These are phyloP conservation scores for Aporophyla nigra DNA, from an alignment of 2,888 invertebrate species.

Conservation along the genomic window DNA sequence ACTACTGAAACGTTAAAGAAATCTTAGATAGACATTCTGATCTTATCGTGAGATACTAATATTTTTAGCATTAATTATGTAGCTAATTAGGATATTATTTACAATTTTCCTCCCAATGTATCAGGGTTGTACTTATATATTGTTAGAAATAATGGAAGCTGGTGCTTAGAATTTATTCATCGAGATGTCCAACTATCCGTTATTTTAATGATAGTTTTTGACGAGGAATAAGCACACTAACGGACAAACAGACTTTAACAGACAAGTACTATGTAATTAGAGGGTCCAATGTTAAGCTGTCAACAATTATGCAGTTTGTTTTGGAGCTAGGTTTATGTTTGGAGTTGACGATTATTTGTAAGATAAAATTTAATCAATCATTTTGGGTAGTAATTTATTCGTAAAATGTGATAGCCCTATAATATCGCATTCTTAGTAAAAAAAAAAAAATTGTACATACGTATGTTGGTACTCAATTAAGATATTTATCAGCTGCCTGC, in stretches of 20 bases:
- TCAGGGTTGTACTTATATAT: not conserved
- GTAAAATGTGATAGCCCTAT: not conserved
- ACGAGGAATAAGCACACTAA: not conserved
- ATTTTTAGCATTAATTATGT: constrained; percentile 23
- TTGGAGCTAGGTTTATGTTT: not conserved
- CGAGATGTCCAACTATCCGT: not conserved
- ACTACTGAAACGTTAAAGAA: constrained; percentile 23
- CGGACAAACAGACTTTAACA: not conserved
- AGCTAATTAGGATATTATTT: constrained; percentile 9
- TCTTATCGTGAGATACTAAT: constrained; percentile 37
- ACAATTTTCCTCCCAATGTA: not conserved
- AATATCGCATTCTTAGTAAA: not conserved
- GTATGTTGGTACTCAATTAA: not conserved
- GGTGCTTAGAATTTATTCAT: not conserved
- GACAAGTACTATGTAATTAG: not conserved
- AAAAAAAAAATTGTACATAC: too few relatives aligned
- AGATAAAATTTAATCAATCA: not conserved
- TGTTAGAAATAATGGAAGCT: not conserved
- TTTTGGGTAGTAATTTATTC: not conserved
- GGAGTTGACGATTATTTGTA: not conserved
- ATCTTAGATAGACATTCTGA: constrained; percentile 23
- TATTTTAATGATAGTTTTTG: too few relatives aligned
- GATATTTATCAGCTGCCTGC: constrained; percentile 7
- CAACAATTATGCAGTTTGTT: not conserved
- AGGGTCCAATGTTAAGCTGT: not conserved